Evolutionary conservation across 2,113 vertebrate genomes (phyloP), one percentile per base, ranked within the genome.

Genomic region (Archocentrus centrarchus): DNA sequence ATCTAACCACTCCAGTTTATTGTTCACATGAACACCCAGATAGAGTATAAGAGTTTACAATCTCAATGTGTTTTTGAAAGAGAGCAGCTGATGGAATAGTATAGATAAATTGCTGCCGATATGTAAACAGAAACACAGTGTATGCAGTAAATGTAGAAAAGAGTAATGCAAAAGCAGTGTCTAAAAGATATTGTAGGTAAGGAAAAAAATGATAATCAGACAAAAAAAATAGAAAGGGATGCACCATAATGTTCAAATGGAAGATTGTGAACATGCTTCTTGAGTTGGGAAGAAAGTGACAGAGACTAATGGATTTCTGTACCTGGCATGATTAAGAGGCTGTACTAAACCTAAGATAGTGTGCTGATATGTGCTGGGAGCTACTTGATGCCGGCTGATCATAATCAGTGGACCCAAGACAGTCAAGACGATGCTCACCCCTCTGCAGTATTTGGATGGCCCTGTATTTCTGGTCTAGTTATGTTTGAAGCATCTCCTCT

Each of bases 301-400:
- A 93, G 96, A 95, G 96, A 96, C 96, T 94, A 96, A 97, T 96
- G 96, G 95, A 96, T 97, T 97, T 96, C 94, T 84, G 96, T 92
- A 95, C 93, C 92, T 91, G 90, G 85, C 93, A 94, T 96, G 96
- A 96, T 92, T 96, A 83, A 94, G 94, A 95, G 96, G 92, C 95
- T 96, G 93, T 89, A 93, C 90, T 93, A 95, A 96, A 91, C 90
- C 92, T 93, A 81, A 89, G 95, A 96, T 97, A 96, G 97, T 96
- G 96, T 92, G 94, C 92, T 94, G 97, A 97, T 96, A 97, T 96
- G 95, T 90, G 93, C 95, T 93, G 96, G 97, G 96, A 96, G 89
- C 91, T 73, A 88, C 82, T 90, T 93, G 94, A 96, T 80, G 93
- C 92, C 58, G 90, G 93, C 93, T 94, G 96, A 97, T 92, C 91